Conservation (phyloP, 2,113 vertebrate genomes). For the Herpailurus yagouaroundi region DNA sequence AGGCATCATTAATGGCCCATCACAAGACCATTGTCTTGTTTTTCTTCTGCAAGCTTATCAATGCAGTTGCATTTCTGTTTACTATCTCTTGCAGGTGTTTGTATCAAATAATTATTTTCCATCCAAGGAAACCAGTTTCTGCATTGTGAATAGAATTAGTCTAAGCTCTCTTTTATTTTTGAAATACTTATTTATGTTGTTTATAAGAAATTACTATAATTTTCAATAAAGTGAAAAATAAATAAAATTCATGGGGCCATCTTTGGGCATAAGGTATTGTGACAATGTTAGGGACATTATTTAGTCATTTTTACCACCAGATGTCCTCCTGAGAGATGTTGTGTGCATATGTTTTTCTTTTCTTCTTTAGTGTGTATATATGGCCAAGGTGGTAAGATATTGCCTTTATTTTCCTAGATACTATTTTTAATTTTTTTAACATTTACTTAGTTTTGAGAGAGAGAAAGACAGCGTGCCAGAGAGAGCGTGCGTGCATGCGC, state of each 20-base stretch:
- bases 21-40: background rate
- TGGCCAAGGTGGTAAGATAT: background rate
- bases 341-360: background rate
- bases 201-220: slow-evolving; percentile 7
- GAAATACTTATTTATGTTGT: background rate
- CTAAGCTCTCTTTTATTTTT: slow-evolving; percentile 17
- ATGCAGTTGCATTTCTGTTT: slow-evolving; percentile 1
- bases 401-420: background rate
- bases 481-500: rapidly evolving
- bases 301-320: background rate
- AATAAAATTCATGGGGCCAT: background rate
- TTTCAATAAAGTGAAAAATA: background rate
- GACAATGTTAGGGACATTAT: background rate
- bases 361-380: background rate
- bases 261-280: background rate
- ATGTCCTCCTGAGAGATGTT: background rate
- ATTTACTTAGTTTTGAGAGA: no score
- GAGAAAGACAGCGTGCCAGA: no score
- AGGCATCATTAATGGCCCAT: background rate
- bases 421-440: background rate
- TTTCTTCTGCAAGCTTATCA: background rate
- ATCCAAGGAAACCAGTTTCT: slow-evolving; percentile 1
- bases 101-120: slow-evolving; percentile 46
- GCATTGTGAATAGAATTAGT: background rate
- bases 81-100: slow-evolving; percentile 24